Base-by-base conservation (phyloP, 2,888 invertebrate genomes). In the Melitaea athalia region DNA sequence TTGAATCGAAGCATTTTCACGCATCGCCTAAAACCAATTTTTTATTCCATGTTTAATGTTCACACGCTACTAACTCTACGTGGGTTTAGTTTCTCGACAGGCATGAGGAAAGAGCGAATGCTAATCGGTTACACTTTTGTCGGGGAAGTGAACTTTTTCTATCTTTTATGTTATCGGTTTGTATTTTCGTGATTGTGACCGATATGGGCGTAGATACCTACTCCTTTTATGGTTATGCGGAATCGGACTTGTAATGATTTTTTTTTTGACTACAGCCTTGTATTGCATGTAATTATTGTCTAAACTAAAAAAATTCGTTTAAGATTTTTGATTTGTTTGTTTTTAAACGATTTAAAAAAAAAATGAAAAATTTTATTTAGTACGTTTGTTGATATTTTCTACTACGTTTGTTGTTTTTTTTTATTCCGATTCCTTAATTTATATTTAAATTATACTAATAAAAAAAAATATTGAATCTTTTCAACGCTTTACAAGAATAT, bases 1-100 rank as follows among this genome's bases (percentile, higher is more conserved):
- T 70, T 63, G 64, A 69, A 64, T 65, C 63, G 57, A 38, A 70
- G 52, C 64, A 69, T 74, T 74, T 74, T 71, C 66, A 72, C 74
- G 74, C 73, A 62, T 61, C 63, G 53, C 63, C 57, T 33, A 43
- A 47, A 69, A 33, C 49, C 42, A 4, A 2, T 14, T 11, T 62
- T 72, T 71, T 71, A 69, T 67, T 33, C 45, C 43, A n/a, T 50
- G 17, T 43, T 11, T 1, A 60, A 11, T 14, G 55, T 10, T 52
- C 14, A 55, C 70, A 70, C 70, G 67, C 62, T 38, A 67, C 3
- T 52, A 52, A 17, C 24, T 24, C 24, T 17, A 43, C 49, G 17
- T n/a, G 55, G 62, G 49, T 52, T 15, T 33, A 61, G 43, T 70
- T 70, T 70, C 70, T 47, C 64, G 53, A 45, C 59, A 70, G 45